phyloP scores from a whole-genome alignment of 2,797 vertebrate species.

The Brotula barbata region DNA sequence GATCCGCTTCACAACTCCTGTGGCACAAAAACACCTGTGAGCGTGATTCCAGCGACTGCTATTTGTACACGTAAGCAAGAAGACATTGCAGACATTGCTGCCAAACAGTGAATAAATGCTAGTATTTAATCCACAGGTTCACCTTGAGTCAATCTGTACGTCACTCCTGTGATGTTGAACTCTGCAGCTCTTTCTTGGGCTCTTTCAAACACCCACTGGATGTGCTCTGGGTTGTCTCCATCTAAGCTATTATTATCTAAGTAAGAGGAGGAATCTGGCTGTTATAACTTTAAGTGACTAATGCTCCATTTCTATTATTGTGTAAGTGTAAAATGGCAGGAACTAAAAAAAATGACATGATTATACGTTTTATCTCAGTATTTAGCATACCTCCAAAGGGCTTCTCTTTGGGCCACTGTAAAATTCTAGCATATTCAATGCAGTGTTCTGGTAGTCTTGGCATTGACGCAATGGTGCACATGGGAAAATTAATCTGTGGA shows the following conservation, averaged over 20 bases:
- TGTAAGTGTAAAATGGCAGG: not conserved
- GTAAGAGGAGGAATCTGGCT: not conserved
- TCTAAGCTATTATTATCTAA: slow-evolving; percentile 86
- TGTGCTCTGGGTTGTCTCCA: slow-evolving; percentile 94
- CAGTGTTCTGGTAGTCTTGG: slow-evolving; percentile 95
- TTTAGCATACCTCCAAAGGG: slow-evolving; percentile 90
- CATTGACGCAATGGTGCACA: slow-evolving; percentile 99
- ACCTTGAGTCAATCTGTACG: slow-evolving; percentile 97
- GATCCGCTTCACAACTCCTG: slow-evolving; percentile 96
- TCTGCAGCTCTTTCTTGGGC: slow-evolving; percentile 90
- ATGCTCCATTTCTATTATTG: not conserved
- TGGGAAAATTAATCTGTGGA: slow-evolving; percentile 93
- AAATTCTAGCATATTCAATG: slow-evolving; percentile 90
- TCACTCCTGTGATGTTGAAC: slow-evolving; percentile 91
- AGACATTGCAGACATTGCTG: not conserved
- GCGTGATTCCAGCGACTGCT: slow-evolving; percentile 2
- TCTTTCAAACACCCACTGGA: slow-evolving; percentile 95
- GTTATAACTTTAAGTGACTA: slow-evolving; percentile 1
- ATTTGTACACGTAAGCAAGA: not conserved
- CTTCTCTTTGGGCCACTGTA: slow-evolving; percentile 96
- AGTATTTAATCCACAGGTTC: slow-evolving; percentile 34
- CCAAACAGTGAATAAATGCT: not conserved
- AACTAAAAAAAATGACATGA: not conserved
- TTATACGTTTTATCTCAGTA: no score
- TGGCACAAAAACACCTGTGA: slow-evolving; percentile 27